phyloP scores from a whole-genome alignment of 2,113 vertebrate species.

The Phyllostomus hastatus region DNA sequence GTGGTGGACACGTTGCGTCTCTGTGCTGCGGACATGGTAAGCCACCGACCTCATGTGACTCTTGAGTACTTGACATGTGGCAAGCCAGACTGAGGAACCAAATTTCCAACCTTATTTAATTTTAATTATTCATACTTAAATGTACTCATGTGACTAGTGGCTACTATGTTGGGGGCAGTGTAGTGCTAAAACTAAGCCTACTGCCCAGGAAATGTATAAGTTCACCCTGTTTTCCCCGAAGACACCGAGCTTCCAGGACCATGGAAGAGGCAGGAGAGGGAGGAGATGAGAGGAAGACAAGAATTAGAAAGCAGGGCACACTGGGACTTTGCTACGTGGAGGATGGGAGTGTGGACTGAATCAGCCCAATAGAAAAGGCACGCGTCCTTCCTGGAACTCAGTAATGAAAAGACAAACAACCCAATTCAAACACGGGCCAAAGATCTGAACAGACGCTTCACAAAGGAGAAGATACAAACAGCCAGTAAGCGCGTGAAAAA shows the following conservation, averaged over 20 bases:
- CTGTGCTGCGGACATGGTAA: neutral
- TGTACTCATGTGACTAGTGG: neutral
- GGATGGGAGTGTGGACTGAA: neutral
- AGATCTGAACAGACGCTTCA: neutral
- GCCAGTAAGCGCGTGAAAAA: neutral
- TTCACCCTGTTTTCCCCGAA: neutral
- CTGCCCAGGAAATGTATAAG: neutral
- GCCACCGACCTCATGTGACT: neutral
- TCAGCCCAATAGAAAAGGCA: neutral
- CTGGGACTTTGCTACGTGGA: neutral
- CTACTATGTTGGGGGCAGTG: neutral
- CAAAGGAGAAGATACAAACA: neutral
- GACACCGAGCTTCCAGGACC: neutral
- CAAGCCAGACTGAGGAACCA: neutral
- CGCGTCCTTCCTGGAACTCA: neutral
- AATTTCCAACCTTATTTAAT: neutral
- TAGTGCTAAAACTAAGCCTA: neutral
- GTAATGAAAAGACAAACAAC: neutral
- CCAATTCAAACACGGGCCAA: neutral
- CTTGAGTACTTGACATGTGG: neutral
- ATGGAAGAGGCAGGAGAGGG: fast-evolving
- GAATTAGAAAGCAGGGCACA: neutral
- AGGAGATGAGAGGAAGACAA: neutral
- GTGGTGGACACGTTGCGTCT: neutral
- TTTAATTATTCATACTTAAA: neutral